Evolutionary conservation across 2,797 vertebrate species (phyloP), one percentile per base, ranked within the genome.

Genomic region (Knipowitschia caucasica): DNA sequence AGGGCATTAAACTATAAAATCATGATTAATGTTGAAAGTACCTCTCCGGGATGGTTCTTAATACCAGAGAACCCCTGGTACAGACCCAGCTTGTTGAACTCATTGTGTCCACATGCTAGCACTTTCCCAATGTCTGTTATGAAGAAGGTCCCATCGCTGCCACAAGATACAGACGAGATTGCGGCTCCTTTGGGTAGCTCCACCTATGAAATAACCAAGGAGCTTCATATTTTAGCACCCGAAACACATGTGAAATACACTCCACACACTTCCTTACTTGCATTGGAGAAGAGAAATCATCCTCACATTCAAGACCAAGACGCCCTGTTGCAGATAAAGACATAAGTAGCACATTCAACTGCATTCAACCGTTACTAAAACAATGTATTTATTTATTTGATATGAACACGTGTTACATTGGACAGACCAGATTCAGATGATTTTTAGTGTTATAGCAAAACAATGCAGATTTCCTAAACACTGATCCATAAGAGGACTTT

Each of bases 61-160:
- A 99, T 92, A 59, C 97, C 97, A 20, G 92, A 93, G 62, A 95
- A 90, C 50, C 92, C 95, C 71, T 95, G 97, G 84, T 95, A 98
- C 62, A 99, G 88, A 46, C 96, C 96, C 62, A 99, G 87, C 70
- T 98, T 99, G 84, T 99, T 99, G 75, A 93, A 92, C 53, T 99
- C 97, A n/a, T 99, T 99, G 83, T 94, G 95, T 64, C 97, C 97
- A 81, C 97, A 99, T 1, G 96, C 95, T 56, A 99, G 83, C 51
- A 99, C 95, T 87, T 96, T 99, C 59, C 97, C 95, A 6, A 91
- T 92, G 65, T 95, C 93, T 0, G 97, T 96, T 69, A 99, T 83
- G 59, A 95, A 93, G 81, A 98, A 98, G 35, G 95, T 98, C 21
- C 95, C 94, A 68, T 99, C 95, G 18, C 92, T 92, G 70, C 94